Conservation (phyloP, 2,797 vertebrate genomes). For the Vireo griseus region DNA sequence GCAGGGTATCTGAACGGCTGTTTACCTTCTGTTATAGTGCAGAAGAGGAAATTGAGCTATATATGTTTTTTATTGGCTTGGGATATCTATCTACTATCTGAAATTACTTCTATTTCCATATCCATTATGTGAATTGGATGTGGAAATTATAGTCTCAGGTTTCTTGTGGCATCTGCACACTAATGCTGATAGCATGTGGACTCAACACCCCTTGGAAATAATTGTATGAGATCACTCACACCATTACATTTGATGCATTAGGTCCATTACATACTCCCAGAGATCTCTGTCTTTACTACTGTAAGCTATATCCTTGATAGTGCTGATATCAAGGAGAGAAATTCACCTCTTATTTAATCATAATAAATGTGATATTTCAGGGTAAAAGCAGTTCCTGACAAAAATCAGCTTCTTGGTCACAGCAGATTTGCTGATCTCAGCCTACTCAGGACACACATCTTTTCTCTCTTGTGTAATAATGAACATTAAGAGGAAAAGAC, state of each 20-base stretch:
- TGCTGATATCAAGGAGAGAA: constrained; percentile 16
- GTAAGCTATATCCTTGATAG: constrained; percentile 9
- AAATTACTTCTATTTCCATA: constrained; percentile 62
- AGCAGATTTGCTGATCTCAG: constrained; percentile 30
- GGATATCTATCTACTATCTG: constrained; percentile 42
- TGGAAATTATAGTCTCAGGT: constrained; percentile 46
- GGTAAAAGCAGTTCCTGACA: constrained; percentile 17
- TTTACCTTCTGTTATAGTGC: constrained; percentile 39
- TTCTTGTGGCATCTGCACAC: constrained; percentile 50
- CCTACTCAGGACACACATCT: neutral
- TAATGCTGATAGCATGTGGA: constrained; percentile 15
- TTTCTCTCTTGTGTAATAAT: neutral
- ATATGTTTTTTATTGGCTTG: constrained; percentile 53
- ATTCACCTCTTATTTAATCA: constrained; percentile 52
- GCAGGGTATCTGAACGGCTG: neutral
- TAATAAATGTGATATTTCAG: constrained; percentile 35
- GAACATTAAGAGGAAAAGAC: neutral
- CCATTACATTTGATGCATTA: constrained; percentile 49
- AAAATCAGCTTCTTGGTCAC: constrained; percentile 12
- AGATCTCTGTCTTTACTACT: constrained; percentile 29
- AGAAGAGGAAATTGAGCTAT: constrained; percentile 48
- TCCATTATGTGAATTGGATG: constrained; percentile 49
- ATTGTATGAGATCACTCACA: constrained; percentile 56
- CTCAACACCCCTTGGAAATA: constrained; percentile 48
- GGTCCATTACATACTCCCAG: constrained; percentile 42